Conservation (phyloP, 2,113 vertebrate genomes). For the Entomyzon cyanotis region DNA sequence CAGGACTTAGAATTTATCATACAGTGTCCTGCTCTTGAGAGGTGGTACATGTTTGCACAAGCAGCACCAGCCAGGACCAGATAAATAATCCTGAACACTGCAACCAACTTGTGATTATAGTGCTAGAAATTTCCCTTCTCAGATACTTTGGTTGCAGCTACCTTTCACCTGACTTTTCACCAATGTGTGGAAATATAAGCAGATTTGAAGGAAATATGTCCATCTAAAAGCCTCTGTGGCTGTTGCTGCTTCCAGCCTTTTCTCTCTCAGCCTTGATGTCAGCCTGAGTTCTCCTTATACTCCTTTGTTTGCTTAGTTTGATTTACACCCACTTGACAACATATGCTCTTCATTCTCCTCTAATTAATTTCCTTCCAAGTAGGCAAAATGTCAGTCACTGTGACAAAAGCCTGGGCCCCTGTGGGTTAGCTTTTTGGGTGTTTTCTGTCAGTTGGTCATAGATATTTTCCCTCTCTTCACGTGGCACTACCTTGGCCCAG, state of each 20-base stretch:
- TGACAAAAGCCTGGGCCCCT: background rate
- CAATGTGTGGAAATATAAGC: background rate
- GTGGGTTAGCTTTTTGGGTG: background rate
- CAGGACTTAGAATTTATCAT: fast-evolving
- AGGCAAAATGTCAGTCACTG: background rate
- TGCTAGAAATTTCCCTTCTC: background rate
- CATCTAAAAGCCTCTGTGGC: background rate
- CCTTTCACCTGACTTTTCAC: background rate
- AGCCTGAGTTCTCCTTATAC: background rate
- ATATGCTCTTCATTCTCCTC: background rate
- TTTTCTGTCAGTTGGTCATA: background rate
- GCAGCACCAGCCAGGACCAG: background rate
- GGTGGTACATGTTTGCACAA: background rate
- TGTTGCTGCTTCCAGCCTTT: background rate
- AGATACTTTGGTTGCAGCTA: background rate
- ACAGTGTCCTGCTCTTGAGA: background rate
- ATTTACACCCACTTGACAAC: constrained; percentile 28
- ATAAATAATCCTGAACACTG: background rate
- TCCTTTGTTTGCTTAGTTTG: constrained; percentile 24
- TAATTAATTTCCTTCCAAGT: constrained; percentile 12
- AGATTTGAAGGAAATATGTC: background rate
- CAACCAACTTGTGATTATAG: background rate
- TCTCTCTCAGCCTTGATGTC: background rate
- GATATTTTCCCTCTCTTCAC: background rate
- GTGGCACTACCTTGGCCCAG: background rate